Percentiles rank a stretch among this genome's conserved stretches.
Evolutionary conservation across 2,888 invertebrate genomes (phyloP).

Genomic region (Leptogaster cylindrica): DNA sequence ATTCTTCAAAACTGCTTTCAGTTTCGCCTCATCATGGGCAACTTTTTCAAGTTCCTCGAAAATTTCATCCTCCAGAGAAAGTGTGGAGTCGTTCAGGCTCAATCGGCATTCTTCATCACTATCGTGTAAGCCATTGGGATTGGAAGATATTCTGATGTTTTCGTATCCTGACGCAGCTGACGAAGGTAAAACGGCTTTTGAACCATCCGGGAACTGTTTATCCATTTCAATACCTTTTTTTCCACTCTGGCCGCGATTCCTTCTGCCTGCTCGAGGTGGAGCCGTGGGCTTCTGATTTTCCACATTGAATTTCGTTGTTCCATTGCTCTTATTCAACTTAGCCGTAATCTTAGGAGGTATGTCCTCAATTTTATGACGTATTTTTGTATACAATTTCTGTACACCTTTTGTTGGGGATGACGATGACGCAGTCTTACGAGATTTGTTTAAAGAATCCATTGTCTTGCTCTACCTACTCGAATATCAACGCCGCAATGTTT

Average conservation of each 20-base stretch:
- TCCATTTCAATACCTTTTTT: conserved; percentile 12
- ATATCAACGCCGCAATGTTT: conserved; percentile 8
- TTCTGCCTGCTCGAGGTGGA: conserved; percentile 43
- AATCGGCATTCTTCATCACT: conserved; percentile 58
- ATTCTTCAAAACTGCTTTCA: conserved; percentile 64
- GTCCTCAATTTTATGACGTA: conserved; percentile 61
- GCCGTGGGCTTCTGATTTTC: conserved; percentile 36
- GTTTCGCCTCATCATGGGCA: conserved; percentile 61
- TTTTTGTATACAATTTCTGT: conserved; percentile 58
- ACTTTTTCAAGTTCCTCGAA: conserved; percentile 62
- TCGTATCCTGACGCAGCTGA: conserved; percentile 42
- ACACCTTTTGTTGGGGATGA: conserved; percentile 50
- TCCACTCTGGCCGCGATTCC: conserved; percentile 19
- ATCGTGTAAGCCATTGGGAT: conserved; percentile 52
- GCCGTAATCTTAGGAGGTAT: conserved; percentile 56
- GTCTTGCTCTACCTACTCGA: not conserved
- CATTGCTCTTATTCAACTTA: conserved; percentile 56
- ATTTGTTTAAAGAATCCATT: conserved; percentile 43
- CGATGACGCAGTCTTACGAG: conserved; percentile 44
- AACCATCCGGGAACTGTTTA: not conserved
- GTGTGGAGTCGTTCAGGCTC: conserved; percentile 56
- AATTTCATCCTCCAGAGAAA: conserved; percentile 61
- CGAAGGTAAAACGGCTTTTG: not conserved
- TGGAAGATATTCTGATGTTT: conserved; percentile 43
- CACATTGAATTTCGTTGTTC: conserved; percentile 39